Conservation (phyloP, 2,113 vertebrate species). For the Tachysurus fulvidraco region DNA sequence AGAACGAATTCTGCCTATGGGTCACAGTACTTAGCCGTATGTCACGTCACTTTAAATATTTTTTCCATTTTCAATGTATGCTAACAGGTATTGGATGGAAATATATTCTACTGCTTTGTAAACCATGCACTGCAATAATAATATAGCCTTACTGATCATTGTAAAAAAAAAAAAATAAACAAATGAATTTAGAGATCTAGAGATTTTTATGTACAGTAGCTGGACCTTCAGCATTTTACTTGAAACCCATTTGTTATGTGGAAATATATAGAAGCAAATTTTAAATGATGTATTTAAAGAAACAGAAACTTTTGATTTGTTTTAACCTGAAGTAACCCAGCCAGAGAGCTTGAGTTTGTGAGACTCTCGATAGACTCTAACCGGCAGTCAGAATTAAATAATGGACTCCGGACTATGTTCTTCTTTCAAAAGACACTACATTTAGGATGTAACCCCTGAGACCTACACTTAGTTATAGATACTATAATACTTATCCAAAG, state of each 20-base stretch:
- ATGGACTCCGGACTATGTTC: background rate
- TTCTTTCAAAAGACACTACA: background rate
- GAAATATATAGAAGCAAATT: background rate
- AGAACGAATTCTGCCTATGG: too few species aligned
- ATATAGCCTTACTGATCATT: background rate
- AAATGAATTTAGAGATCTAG: background rate
- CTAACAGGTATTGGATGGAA: background rate
- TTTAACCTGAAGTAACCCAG: background rate
- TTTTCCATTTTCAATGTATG: background rate
- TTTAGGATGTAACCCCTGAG: background rate
- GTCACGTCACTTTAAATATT: too few species aligned
- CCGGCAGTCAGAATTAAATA: background rate
- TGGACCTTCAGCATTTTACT: background rate
- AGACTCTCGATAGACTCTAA: background rate
- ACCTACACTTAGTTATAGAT: too few species aligned
- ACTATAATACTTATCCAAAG: background rate
- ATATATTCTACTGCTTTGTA: background rate
- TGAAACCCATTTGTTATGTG: background rate
- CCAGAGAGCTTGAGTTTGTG: background rate
- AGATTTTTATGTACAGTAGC: background rate
- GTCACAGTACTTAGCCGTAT: too few species aligned
- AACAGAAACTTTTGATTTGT: background rate
- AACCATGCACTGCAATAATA: background rate
- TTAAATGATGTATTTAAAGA: background rate
- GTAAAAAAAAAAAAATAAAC: background rate